Evolutionary conservation across 2,888 invertebrate species (phyloP), one percentile per base, ranked within the genome.

Genomic region (Ichneumon xanthorius): DNA sequence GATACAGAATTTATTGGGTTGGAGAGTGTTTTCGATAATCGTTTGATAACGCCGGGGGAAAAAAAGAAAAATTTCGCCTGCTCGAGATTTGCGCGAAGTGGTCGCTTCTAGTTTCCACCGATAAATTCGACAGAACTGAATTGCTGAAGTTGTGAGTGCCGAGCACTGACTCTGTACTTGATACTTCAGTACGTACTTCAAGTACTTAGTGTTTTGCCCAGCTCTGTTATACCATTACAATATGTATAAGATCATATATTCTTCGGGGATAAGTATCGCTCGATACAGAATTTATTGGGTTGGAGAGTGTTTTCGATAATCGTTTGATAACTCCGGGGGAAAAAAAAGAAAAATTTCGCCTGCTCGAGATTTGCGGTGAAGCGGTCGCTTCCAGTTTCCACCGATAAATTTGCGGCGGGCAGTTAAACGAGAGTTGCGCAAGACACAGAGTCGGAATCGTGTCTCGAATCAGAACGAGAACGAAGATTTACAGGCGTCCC

Each of bases 401-500:
- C 55, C 40, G 40, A 58, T 73, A 76, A 63, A 65, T 63, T 65
- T 48, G 19, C 30, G 19, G 19, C 30, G 45, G 16, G 58, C 58
- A 50, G 65, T 50, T 50, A 50, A 30, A 30, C 73, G 48, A n/a
- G 63, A 73, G 22, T 16, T 9, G 58, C 16, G 2, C 11, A 9
- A 55, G 45, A 65, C 50, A 63, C 33, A 48, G 14, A 48, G 65
- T 50, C 30, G 16, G 9, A 45, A 73, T 63, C 63, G 48, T 26
- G 63, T 33, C 50, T n/a, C n/a, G 50, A 63, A 63, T 63, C 26
- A 19, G 48, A 50, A 33, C 50, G 14, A 14, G 26, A 58, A 50
- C 40, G 63, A 33, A 63, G 68, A 78, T 53, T 61, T 70, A 65
- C 50, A 53, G 50, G 50, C 75, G 50, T 53, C 11, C 71, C 50